phyloP scores from a whole-genome alignment of 2,797 vertebrate genomes.

The Eulemur coronatus region DNA sequence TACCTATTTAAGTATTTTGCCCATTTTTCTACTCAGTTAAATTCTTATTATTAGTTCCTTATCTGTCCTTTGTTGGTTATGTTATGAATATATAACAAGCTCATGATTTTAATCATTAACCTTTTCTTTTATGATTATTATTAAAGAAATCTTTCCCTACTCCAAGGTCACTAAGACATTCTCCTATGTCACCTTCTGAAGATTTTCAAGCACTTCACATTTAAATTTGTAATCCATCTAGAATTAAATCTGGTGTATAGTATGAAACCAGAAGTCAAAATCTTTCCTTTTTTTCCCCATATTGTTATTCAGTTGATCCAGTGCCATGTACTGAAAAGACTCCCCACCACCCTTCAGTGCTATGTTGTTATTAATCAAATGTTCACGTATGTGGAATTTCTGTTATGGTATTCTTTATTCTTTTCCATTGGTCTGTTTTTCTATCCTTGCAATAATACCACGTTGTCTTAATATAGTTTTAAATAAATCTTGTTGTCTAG shows the following conservation, averaged over 20 bases:
- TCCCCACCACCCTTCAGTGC: not conserved
- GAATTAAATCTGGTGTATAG: not conserved
- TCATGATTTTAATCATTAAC: not conserved
- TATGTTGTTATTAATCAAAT: not conserved
- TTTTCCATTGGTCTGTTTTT: not conserved
- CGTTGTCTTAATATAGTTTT: not conserved
- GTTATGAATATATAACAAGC: not conserved
- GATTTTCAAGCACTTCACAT: not conserved
- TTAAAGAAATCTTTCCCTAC: not conserved
- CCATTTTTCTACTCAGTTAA: not conserved
- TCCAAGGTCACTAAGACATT: not conserved
- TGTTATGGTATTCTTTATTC: not conserved
- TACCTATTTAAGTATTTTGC: not conserved
- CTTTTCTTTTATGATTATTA: not conserved
- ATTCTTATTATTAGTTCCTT: not conserved
- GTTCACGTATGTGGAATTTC: not conserved
- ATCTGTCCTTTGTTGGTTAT: not conserved
- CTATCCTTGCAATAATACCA: not conserved
- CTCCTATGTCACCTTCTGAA: not conserved
- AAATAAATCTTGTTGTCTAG: not conserved
- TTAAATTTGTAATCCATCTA: not conserved
- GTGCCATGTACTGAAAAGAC: not conserved
- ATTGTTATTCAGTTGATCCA: not conserved
- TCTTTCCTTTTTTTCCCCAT: not conserved
- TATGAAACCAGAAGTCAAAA: not conserved